Evolutionary conservation across 1,140 invertebrate species (phyloP).

Genomic region (Sarcophaga peregrina): DNA sequence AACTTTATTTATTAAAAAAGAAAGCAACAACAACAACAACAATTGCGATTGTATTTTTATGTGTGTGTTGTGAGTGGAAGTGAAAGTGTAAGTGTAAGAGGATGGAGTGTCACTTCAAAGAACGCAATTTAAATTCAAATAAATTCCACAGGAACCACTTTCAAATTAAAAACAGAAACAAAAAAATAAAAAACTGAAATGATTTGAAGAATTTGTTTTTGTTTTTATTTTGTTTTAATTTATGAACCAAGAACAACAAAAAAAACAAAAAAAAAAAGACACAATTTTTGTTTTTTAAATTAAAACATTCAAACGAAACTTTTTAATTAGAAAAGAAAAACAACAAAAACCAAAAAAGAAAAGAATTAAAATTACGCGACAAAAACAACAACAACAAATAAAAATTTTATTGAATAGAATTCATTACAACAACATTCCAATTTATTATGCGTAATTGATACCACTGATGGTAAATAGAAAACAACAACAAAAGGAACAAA

Average conservation of each 20-base stretch:
- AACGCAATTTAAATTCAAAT: neutral
- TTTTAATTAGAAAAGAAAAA: conserved; percentile 16
- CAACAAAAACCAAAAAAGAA: neutral
- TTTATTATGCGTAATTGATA: neutral
- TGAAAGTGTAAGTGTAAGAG: neutral
- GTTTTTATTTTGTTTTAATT: too few relatives aligned
- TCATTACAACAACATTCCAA: conserved; percentile 11
- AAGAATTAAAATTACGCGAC: neutral
- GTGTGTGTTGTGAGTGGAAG: neutral
- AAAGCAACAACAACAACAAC: too few relatives aligned
- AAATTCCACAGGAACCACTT: neutral
- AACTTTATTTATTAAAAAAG: too few relatives aligned
- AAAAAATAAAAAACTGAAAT: neutral
- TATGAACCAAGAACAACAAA: neutral
- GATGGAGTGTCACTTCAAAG: neutral
- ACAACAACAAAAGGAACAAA: neutral
- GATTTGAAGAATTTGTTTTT: too few relatives aligned
- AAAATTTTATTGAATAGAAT: neutral
- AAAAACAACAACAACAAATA: conserved; percentile 23
- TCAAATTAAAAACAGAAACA: neutral
- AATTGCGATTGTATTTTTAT: too few relatives aligned
- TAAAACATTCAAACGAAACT: conserved; percentile 18
- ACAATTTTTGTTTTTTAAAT: neutral
- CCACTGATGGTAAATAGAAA: neutral
- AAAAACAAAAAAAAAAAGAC: conserved; percentile 31